Percentiles rank a stretch among this genome's conserved stretches.
phyloP scores from a whole-genome alignment of 2,888 invertebrate genomes.

The Microplitis manilae region DNA sequence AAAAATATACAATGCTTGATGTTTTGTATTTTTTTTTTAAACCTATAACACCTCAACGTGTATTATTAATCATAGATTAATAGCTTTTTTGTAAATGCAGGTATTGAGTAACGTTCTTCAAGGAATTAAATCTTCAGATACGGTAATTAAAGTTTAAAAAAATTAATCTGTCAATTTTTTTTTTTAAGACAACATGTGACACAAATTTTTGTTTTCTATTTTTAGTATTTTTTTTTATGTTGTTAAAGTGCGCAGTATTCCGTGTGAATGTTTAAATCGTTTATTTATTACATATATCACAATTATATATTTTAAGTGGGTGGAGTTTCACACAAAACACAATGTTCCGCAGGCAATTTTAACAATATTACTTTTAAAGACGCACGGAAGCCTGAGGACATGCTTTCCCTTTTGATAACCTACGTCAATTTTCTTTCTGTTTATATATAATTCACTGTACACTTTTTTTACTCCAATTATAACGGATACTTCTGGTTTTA shows the following conservation, averaged over 20 bases:
- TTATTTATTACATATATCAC: conserved; percentile 10
- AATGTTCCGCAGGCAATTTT: conserved; percentile 42
- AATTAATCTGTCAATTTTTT: conserved; percentile 9
- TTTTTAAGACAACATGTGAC: background rate
- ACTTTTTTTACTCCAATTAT: background rate
- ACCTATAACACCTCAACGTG: background rate
- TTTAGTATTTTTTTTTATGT: conserved; percentile 7
- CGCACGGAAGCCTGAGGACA: conserved; percentile 48
- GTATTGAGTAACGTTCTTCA: background rate
- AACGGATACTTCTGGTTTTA: no score
- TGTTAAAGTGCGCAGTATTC: no score
- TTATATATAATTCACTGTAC: background rate
- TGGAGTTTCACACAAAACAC: conserved; percentile 39
- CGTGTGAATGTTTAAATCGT: no score
- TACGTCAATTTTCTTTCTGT: conserved; percentile 1
- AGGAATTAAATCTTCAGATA: background rate
- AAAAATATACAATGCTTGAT: background rate
- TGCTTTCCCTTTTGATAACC: conserved; percentile 46
- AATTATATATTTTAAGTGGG: conserved; percentile 31
- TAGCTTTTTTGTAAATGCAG: background rate
- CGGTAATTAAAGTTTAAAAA: background rate
- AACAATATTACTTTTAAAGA: conserved; percentile 43
- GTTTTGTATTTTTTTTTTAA: background rate
- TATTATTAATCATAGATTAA: conserved; percentile 9
- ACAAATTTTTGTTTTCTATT: background rate